Conservation (phyloP, 2,888 invertebrate genomes). For the Ectemnius cavifrons region DNA sequence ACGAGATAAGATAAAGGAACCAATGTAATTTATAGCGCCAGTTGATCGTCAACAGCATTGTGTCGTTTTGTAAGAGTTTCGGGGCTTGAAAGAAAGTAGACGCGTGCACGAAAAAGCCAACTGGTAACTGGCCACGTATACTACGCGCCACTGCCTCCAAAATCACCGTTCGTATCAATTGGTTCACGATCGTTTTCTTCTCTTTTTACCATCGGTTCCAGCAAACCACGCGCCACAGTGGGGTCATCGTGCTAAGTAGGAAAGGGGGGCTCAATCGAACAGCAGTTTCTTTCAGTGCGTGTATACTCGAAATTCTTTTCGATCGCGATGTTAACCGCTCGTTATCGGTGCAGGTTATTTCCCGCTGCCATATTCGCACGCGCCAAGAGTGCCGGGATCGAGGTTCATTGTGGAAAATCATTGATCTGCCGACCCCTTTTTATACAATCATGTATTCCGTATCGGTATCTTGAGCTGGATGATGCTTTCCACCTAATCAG, state of each 20-base stretch:
- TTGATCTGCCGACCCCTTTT: too few species aligned
- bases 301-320: neutral
- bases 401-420: too few species aligned
- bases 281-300: neutral
- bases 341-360: neutral
- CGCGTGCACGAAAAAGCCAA: constrained; percentile 3
- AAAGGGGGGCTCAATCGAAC: neutral
- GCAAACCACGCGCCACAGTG: neutral
- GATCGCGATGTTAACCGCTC: neutral
- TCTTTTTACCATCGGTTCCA: constrained; percentile 7
- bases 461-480: too few species aligned
- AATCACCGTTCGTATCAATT: neutral
- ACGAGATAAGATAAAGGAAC: constrained; percentile 42
- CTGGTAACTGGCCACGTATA: constrained; percentile 45
- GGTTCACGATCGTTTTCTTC: constrained; percentile 18
- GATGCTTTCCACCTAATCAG: neutral
- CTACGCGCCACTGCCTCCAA: neutral
- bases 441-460: too few species aligned
- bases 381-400: neutral
- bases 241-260: neutral
- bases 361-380: neutral
- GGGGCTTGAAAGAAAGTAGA: neutral
- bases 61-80: neutral
- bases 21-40: constrained; percentile 35
- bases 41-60: constrained; percentile 32